Evolutionary conservation across 2,113 vertebrate genomes (phyloP).

Genomic region (Oxyura jamaicensis): DNA sequence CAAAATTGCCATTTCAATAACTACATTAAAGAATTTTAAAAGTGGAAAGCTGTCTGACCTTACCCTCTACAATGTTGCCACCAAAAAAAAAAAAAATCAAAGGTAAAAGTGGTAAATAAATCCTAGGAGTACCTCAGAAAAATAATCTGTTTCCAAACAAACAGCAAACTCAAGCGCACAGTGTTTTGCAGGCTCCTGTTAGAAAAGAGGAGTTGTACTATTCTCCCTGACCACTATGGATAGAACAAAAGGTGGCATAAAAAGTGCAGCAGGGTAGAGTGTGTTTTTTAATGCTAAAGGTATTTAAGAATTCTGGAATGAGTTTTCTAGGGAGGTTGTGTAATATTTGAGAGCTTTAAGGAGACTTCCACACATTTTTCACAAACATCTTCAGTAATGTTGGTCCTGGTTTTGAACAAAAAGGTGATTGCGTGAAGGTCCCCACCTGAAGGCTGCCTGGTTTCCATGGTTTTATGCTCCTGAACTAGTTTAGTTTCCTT

Average conservation of each 20-base stretch:
- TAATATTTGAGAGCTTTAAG: neutral
- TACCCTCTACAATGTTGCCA: neutral
- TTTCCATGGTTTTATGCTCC: neutral
- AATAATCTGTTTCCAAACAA: neutral
- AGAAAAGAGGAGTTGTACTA: neutral
- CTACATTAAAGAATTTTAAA: neutral
- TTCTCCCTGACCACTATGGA: neutral
- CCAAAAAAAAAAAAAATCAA: neutral
- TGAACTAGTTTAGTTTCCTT: neutral
- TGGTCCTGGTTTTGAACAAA: neutral
- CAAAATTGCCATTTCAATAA: neutral
- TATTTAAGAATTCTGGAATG: neutral
- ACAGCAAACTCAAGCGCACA: neutral
- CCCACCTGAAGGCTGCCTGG: neutral
- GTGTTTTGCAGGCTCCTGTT: neutral
- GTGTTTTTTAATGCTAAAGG: neutral
- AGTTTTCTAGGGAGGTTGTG: neutral
- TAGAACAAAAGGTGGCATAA: neutral
- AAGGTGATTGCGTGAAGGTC: neutral
- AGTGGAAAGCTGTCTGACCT: neutral
- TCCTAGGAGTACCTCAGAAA: neutral
- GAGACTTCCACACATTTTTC: neutral
- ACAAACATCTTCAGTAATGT: neutral
- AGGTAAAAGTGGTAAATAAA: neutral
- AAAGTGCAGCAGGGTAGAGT: neutral